Base-by-base conservation (phyloP, 2,797 vertebrate genomes). In the Acrocephalus scirpaceus region DNA sequence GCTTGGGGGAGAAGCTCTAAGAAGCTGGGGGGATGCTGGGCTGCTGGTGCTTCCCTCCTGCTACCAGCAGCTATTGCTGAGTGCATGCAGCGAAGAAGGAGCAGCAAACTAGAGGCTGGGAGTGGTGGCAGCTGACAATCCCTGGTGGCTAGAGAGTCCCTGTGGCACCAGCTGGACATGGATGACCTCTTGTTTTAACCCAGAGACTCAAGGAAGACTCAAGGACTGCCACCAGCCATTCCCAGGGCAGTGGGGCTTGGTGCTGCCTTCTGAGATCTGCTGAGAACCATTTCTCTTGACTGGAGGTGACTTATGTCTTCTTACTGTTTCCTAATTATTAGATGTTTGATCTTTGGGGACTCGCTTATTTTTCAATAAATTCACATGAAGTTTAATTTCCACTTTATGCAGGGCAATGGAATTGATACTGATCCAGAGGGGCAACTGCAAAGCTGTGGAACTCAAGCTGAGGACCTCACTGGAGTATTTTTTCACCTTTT, bases 191-290 rank as follows among this genome's bases (percentile, higher is more conserved):
- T 36, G 25, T 34, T 86, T 32, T 30, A 56, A 77, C 8, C 51
- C 4, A 4, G 34, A n/a, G 9, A 13, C 36, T 18, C 29, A 6
- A 6, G 53, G 58, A 54, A 60, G 53, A 30, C 54, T 21, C 1
- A 0, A 32, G 38, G 21, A 4, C 44, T 14, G 56, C 4, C 27
- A 19, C 5, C 48, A 78, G 40, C 58, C 36, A 16, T 13, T 8
- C 16, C 60, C 76, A 47, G 27, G n/a, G n/a, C 27, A 71, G 14
- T 0, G 0, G 14, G 48, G 45, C 84, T 57, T 0, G 0, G 45
- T 2, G 3, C 29, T 83, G 66, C 47, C 25, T 64, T 50, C 57
- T 30, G 84, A 58, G 13, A n/a, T 23, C 16, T 22, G 57, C 50
- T 30, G n/a, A 90, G 65, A 88, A 58, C 32, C 21, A 9, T 23